phyloP scores from a whole-genome alignment of 2,113 vertebrate genomes.

The Orthonyx spaldingii region DNA sequence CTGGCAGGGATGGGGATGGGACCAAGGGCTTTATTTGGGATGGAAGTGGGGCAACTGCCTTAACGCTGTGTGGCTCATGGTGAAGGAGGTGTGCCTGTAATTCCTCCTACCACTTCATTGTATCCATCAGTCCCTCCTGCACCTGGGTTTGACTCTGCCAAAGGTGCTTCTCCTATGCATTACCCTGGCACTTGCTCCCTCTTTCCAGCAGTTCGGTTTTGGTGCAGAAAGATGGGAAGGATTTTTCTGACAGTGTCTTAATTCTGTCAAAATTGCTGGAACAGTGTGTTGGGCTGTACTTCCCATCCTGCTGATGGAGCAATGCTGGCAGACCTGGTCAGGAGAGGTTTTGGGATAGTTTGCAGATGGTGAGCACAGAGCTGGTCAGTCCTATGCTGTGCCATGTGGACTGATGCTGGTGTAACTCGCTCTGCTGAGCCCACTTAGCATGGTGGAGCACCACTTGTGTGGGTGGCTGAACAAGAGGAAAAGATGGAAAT shows the following conservation, averaged over 20 bases:
- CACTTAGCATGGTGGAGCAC: neutral
- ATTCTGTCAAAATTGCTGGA: neutral
- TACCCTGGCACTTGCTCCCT: neutral
- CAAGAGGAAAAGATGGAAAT: neutral
- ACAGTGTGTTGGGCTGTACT: neutral
- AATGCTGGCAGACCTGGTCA: neutral
- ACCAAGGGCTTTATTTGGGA: neutral
- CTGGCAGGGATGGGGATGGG: neutral
- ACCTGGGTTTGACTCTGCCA: neutral
- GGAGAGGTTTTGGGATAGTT: neutral
- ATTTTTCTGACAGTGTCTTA: neutral
- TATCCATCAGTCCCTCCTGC: neutral
- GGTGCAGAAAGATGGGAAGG: neutral
- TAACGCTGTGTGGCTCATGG: rapidly evolving
- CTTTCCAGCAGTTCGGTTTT: neutral
- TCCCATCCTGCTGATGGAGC: neutral
- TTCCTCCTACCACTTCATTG: neutral
- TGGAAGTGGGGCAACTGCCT: neutral
- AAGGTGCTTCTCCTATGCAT: neutral
- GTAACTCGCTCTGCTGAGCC: neutral
- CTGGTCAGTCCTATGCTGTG: neutral
- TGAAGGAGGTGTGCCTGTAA: rapidly evolving
- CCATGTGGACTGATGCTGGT: neutral
- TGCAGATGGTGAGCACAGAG: neutral
- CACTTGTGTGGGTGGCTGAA: neutral